Conservation (phyloP, 1,140 invertebrate genomes). For the Anthonomus grandis region DNA sequence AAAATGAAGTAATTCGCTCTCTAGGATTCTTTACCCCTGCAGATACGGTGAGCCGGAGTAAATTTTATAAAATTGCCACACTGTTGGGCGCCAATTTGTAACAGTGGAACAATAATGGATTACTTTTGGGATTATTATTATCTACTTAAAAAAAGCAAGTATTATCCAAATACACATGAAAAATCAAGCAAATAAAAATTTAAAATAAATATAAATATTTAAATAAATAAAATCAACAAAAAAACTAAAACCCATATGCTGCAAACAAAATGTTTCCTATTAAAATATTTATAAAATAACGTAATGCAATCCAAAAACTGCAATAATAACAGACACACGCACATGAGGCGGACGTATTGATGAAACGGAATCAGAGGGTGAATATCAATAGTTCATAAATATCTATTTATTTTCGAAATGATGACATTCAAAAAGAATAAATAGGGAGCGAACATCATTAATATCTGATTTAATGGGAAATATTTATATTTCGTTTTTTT, state of each 20-base stretch:
- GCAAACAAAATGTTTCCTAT: too few relatives aligned
- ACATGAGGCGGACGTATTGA: slow-evolving; percentile 10
- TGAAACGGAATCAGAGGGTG: slow-evolving; percentile 23
- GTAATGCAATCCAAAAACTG: slow-evolving; percentile 14
- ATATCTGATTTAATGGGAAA: slow-evolving; percentile 1
- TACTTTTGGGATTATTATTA: too few relatives aligned
- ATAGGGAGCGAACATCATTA: slow-evolving; percentile 6
- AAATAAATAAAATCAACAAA: neutral
- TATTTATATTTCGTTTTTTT: too few relatives aligned
- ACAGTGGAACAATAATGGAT: too few relatives aligned
- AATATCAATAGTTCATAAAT: slow-evolving; percentile 28
- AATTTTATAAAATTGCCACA: too few relatives aligned
- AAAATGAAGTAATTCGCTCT: too few relatives aligned
- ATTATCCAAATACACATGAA: too few relatives aligned
- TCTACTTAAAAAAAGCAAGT: too few relatives aligned
- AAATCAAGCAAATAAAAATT: neutral
- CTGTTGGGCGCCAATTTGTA: too few relatives aligned
- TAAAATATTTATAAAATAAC: slow-evolving; percentile 5
- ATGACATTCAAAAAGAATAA: slow-evolving; percentile 14
- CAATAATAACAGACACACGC: neutral
- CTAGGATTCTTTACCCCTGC: too few relatives aligned
- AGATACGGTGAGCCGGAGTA: too few relatives aligned
- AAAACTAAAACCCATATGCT: too few relatives aligned
- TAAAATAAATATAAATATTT: neutral
- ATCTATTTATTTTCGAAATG: slow-evolving; percentile 23